Percentiles rank a stretch among this genome's conserved stretches.
These are phyloP conservation scores for Cepphus grylle DNA, from an alignment of 2,113 vertebrate genomes.

Conservation along the genomic window DNA sequence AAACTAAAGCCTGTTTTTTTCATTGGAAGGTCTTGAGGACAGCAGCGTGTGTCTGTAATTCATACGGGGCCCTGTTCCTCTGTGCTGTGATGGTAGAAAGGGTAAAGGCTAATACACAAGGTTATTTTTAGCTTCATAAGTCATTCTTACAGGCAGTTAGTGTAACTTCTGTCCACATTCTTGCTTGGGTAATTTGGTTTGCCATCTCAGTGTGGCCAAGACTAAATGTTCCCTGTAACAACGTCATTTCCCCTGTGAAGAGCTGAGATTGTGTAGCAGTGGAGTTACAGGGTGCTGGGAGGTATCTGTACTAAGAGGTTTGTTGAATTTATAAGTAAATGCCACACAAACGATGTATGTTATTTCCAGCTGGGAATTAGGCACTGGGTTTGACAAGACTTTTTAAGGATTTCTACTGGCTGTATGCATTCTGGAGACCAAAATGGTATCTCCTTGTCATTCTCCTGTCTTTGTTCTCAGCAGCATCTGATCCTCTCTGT, in stretches of 20 bases:
- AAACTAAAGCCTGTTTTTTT: neutral
- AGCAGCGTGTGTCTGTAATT: neutral
- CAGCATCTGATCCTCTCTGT: neutral
- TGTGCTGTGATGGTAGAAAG: neutral
- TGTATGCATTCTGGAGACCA: neutral
- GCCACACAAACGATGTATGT: neutral
- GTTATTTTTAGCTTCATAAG: neutral
- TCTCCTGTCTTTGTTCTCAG: neutral
- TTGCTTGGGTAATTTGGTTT: neutral
- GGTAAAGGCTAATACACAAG: neutral
- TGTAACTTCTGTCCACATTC: neutral
- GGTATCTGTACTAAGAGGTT: neutral
- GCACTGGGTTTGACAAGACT: neutral
- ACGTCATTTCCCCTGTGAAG: neutral
- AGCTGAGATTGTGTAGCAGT: neutral
- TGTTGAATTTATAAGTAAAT: neutral
- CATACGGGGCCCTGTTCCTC: neutral
- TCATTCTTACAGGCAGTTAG: neutral
- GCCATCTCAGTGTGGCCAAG: neutral
- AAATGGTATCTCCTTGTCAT: neutral
- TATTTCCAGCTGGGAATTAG: neutral
- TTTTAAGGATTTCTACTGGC: neutral
- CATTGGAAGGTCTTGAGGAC: neutral
- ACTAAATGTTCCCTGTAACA: neutral
- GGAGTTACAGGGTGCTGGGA: neutral